These are phyloP conservation scores for Spongilla lacustris DNA, from an alignment of 37 sponge, comb jelly and placozoan genomes.

Conservation along the genomic window DNA sequence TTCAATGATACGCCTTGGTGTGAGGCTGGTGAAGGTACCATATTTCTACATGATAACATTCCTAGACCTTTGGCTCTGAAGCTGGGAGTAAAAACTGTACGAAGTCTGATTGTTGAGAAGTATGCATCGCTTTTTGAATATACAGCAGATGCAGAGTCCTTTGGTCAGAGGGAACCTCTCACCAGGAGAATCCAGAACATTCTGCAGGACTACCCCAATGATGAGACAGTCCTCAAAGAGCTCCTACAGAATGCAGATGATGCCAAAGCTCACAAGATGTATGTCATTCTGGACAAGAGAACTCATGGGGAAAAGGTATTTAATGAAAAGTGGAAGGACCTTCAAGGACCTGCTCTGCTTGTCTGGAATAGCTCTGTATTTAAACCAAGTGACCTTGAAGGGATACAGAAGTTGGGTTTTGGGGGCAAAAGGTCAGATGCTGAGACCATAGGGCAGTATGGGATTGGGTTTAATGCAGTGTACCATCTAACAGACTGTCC, in stretches of 20 bases:
- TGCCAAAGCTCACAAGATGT: constrained; percentile 79
- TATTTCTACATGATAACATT: constrained; percentile 27
- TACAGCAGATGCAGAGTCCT: background rate
- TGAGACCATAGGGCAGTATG: constrained; percentile 70
- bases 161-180: constrained; percentile 83
- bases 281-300: constrained; percentile 77
- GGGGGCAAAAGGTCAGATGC: constrained; percentile 62
- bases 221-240: constrained; percentile 81
- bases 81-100: constrained; percentile 42
- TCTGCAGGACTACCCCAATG: constrained; percentile 68
- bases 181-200: constrained; percentile 79
- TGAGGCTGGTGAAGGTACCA: constrained; percentile 7
- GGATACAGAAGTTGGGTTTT: constrained; percentile 65
- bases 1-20: constrained; percentile 58
- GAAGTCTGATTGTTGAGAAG: constrained; percentile 33
- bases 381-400: constrained; percentile 58
- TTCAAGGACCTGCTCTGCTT: constrained; percentile 66
- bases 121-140: background rate
- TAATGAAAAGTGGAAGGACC: constrained; percentile 25
- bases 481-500: constrained; percentile 86
- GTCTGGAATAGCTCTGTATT: constrained; percentile 65
- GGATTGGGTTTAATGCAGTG: constrained; percentile 84
- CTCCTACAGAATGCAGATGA: constrained; percentile 95
- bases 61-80: constrained; percentile 11
- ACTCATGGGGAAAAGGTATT: constrained; percentile 26